phyloP scores from a whole-genome alignment of 1,140 invertebrate genomes.

The Euwallacea similis region DNA sequence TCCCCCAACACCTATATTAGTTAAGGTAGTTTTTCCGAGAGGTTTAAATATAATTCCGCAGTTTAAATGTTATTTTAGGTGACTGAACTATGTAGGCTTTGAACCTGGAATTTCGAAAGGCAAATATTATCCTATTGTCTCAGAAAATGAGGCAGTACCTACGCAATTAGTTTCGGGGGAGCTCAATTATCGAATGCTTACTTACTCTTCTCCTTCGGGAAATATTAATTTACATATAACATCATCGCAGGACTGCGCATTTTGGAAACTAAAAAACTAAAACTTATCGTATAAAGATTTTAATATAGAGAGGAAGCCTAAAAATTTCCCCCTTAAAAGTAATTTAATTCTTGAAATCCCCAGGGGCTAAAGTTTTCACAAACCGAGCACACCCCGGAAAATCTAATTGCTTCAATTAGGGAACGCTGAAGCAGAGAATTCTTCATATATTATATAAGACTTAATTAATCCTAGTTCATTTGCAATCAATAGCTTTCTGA shows the following conservation, averaged over 20 bases:
- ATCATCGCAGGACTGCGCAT: no score
- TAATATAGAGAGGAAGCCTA: no score
- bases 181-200: not conserved
- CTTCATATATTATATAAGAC: not conserved
- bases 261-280: no score
- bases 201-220: no score
- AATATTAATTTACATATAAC: no score
- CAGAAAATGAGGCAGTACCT: not conserved
- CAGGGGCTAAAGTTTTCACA: not conserved
- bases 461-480: not conserved
- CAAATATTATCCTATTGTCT: constrained; percentile 4
- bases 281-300: no score
- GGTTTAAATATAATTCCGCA: not conserved
- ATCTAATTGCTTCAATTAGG: constrained; percentile 3
- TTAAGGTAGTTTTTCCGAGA: not conserved
- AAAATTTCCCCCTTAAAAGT: no score
- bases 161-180: not conserved
- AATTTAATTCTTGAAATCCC: not conserved
- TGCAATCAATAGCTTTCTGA: not conserved
- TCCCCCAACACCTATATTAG: not conserved
- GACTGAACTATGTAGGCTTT: not conserved
- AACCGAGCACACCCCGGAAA: not conserved
- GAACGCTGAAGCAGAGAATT: not conserved
- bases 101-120: not conserved
- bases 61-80: not conserved